These are phyloP conservation scores for Danionella dracula DNA, from an alignment of 2,797 vertebrate species.

Conservation along the genomic window DNA sequence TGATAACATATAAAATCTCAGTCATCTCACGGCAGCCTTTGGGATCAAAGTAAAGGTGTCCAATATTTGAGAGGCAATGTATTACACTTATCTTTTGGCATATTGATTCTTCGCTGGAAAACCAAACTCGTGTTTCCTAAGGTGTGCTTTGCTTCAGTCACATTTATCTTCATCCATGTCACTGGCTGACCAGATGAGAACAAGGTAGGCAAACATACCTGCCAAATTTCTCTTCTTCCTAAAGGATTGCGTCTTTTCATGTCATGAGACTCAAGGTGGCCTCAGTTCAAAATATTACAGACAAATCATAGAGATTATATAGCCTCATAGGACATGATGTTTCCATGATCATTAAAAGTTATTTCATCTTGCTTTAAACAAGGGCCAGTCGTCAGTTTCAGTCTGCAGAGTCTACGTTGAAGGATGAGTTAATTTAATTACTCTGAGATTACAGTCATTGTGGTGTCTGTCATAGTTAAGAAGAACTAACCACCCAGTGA, in stretches of 20 bases:
- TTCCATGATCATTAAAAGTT: not conserved
- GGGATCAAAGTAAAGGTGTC: slow-evolving; percentile 42
- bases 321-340: not conserved
- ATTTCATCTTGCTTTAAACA: slow-evolving; percentile 6
- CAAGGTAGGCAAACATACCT: slow-evolving; percentile 16
- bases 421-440: slow-evolving; percentile 39
- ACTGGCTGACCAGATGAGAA: slow-evolving; percentile 33
- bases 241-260: not conserved
- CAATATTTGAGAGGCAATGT: slow-evolving; percentile 44
- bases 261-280: not conserved
- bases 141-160: slow-evolving; percentile 26
- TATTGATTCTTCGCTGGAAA: slow-evolving; percentile 49
- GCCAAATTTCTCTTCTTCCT: not conserved
- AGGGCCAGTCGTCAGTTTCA: slow-evolving; percentile 4
- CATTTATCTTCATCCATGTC: slow-evolving; percentile 45
- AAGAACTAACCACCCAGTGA: slow-evolving; percentile 34
- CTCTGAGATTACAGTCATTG: slow-evolving; percentile 47
- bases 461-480: slow-evolving; percentile 38
- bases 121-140: slow-evolving; percentile 42
- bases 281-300: not conserved
- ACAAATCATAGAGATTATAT: not conserved
- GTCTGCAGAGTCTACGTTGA: slow-evolving; percentile 20
- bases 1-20: slow-evolving; percentile 14
- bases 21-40: slow-evolving; percentile 36
- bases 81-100: slow-evolving; percentile 50